Conservation (phyloP, 2,113 vertebrate species). For the Phylloscopus whistleri region DNA sequence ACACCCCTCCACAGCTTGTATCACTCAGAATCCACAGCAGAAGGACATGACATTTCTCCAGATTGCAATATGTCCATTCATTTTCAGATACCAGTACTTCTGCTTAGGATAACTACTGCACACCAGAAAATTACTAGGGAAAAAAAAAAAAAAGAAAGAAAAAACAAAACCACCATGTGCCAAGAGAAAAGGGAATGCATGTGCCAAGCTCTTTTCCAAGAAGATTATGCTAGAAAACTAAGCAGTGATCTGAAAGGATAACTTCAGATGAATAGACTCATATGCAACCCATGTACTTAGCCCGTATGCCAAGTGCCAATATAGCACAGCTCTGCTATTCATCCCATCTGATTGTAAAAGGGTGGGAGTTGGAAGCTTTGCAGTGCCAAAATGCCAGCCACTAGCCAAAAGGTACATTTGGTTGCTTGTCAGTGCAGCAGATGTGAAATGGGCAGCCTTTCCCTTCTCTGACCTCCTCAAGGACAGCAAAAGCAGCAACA, state of each 20-base stretch:
- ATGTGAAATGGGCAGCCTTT: conserved; percentile 53
- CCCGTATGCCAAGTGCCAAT: conserved; percentile 31
- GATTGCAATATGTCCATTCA: conserved; percentile 9
- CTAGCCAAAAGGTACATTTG: conserved; percentile 63
- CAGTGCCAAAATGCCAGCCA: conserved; percentile 27
- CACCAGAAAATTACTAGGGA: not conserved
- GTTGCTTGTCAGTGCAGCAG: conserved; percentile 70
- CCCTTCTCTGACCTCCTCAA: conserved; percentile 60
- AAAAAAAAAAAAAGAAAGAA: not conserved
- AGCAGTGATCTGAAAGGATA: conserved; percentile 34
- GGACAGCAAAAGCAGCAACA: conserved; percentile 38
- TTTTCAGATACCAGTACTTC: not conserved
- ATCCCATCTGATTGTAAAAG: conserved; percentile 36
- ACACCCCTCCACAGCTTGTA: not conserved
- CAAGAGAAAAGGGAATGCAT: not conserved
- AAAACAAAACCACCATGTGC: not conserved
- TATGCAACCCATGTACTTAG: conserved; percentile 53
- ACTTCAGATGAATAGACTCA: conserved; percentile 28
- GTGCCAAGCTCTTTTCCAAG: not conserved
- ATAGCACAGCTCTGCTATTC: conserved; percentile 34
- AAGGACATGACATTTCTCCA: conserved; percentile 3
- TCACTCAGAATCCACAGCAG: conserved; percentile 1
- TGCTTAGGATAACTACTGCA: not conserved
- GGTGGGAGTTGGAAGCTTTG: conserved; percentile 21
- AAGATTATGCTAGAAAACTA: conserved; percentile 24